Base-by-base conservation (phyloP, 2,113 vertebrate genomes). In the Mus pahari region DNA sequence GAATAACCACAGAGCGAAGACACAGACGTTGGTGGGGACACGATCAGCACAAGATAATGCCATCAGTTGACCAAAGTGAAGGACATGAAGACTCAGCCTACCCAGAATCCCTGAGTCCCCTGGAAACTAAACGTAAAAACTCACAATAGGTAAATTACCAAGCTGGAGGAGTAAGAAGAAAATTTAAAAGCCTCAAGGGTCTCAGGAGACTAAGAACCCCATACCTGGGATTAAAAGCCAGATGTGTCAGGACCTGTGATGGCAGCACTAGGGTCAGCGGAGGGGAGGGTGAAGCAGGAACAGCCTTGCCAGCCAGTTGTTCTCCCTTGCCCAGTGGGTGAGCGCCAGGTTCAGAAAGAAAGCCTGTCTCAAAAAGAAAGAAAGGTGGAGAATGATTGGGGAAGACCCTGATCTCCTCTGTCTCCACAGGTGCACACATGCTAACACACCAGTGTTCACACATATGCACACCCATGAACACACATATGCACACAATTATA, bases 61-160 rank as follows among this genome's bases (percentile, higher is more conserved):
- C 33, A 2, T 55, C 58, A 92, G 88, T 31, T 71, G 36, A 4
- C 53, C 48, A 42, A 92, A 94, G 45, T 50, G 14, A 81, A 88
- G 71, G 55, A 28, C 5, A n/a, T 1, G 16, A 36, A 92, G 11
- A 66, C 70, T 31, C 7, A 26, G 20, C 31, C 50, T 53, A 17
- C 45, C 28, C 39, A 92, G 86, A 75, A 55, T 60, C 26, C 82
- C 39, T 20, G 75, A 87, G 22, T 60, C 53, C 12, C n/a, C 71
- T 73, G 86, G 66, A 94, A 94, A 86, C 68, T 91, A 84, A 89
- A 88, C 42, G 62, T 73, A 58, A 84, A 88, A 75, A 13, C 50
- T 64, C 66, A 82, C 33, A 84, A 62, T 66, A 86, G 91, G 55
- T 53, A 84, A 96, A 45, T 73, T 42, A 91, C 53, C 89, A 84